Base-by-base conservation (phyloP, 2,888 invertebrate species). In the Parascotia fuliginaria region DNA sequence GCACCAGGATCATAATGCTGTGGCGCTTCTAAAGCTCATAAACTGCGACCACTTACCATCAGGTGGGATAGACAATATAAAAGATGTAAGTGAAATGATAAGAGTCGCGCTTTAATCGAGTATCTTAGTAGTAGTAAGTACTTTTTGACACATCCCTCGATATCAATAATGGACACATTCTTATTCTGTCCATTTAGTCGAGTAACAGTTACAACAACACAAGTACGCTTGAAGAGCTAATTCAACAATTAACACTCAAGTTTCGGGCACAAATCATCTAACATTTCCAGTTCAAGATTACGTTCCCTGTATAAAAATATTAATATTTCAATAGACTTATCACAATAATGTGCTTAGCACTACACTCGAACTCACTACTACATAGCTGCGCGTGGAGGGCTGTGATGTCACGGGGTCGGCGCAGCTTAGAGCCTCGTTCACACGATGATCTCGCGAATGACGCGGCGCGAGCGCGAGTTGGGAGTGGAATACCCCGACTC, bases 401-500 rank as follows among this genome's bases (percentile, higher is more conserved):
- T 24, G 24, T 24, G 24, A 24, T 9, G 24, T 24, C 24, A 24
- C 24, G 24, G 19, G 19, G 19, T 27, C n/a, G n/a, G 33, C 48
- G 51, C 49, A 40, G 37, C 60, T 62, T 60, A 70, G 44, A 67
- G 67, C 62, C 57, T 48, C 37, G 62, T 67, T 94, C 94, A 96
- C 79, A 98, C 98, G 88, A 98, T 98, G 88, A 98, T 98, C 92
- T 98, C 98, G 73, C 98, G 95, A 79, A 98, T 98, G 87, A 98
- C 97, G 82, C 98, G 94, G 70, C 98, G 95, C 79, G 97, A 96
- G 82, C 98, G 95, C 75, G 97, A 97, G 92, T 98, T 98, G 59
- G 98, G 98, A 69, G 98, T 98, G 62, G 98, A 98, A 89, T 98
- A 98, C 44, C 98, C 98, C 59, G 97, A 97, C 91, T 98, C 98